These are phyloP conservation scores for Strigops habroptila DNA, from an alignment of 2,113 vertebrate species.

Conservation along the genomic window DNA sequence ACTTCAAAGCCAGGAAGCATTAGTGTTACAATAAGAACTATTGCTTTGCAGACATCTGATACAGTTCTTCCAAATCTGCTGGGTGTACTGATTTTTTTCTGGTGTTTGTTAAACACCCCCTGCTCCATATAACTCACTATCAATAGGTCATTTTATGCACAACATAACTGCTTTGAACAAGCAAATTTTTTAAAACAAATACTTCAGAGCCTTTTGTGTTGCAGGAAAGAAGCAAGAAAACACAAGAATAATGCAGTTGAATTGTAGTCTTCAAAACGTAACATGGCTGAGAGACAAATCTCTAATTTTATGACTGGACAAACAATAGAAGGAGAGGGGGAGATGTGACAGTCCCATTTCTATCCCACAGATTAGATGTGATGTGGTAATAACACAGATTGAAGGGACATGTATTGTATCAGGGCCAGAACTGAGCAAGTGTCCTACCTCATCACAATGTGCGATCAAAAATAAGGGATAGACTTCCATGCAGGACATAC, in stretches of 20 bases:
- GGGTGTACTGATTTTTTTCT: background rate
- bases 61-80: constrained; percentile 6
- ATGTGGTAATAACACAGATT: constrained; percentile 2
- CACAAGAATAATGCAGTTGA: background rate
- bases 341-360: background rate
- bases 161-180: background rate
- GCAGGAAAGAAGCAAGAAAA: background rate
- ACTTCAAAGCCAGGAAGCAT: background rate
- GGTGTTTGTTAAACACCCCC: background rate
- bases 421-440: background rate
- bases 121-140: background rate
- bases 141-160: background rate
- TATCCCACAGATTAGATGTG: constrained; percentile 49
- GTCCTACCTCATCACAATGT: background rate
- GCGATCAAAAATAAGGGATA: background rate
- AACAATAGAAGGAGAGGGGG: background rate
- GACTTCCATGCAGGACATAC: background rate
- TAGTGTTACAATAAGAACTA: constrained; percentile 26
- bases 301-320: constrained; percentile 25
- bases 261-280: constrained; percentile 56
- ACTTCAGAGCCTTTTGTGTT: constrained; percentile 1
- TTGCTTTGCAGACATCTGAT: constrained; percentile 36
- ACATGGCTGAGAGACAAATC: constrained; percentile 14
- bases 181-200: constrained; percentile 16
- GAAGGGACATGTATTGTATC: background rate